phyloP scores from a whole-genome alignment of 2,797 vertebrate species.

The Monodelphis domestica region DNA sequence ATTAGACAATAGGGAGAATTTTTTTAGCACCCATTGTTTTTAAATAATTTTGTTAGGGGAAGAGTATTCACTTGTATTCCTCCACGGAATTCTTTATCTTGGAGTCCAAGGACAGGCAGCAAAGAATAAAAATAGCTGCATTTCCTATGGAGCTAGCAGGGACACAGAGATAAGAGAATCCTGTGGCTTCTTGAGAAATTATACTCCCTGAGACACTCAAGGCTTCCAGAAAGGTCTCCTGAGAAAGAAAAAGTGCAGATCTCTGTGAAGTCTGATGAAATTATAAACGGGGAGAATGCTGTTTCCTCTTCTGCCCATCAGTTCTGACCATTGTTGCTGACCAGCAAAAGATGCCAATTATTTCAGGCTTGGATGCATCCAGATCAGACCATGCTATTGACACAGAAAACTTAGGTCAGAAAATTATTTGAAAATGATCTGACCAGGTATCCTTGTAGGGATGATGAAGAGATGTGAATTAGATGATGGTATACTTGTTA shows the following conservation, averaged over 20 bases:
- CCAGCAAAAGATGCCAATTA: too few relatives aligned
- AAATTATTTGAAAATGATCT: not conserved
- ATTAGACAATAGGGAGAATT: not conserved
- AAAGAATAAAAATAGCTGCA: not conserved
- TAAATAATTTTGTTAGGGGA: not conserved
- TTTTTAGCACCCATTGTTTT: not conserved
- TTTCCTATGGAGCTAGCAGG: not conserved
- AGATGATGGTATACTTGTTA: not conserved
- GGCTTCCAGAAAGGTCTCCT: not conserved
- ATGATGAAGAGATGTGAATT: not conserved
- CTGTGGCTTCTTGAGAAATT: not conserved
- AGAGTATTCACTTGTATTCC: not conserved
- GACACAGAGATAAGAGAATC: not conserved
- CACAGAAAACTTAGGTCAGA: not conserved
- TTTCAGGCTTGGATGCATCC: not conserved
- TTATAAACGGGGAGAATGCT: not conserved
- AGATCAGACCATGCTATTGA: not conserved
- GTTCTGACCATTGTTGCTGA: too few relatives aligned
- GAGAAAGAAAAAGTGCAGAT: not conserved
- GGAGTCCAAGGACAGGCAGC: not conserved
- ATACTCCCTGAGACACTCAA: not conserved
- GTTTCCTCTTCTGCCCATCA: not conserved
- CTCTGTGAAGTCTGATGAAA: not conserved
- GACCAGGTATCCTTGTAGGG: not conserved
- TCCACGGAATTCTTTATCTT: not conserved